These are phyloP conservation scores for Dendrolimus pini DNA, from an alignment of 2,888 invertebrate species.

Conservation along the genomic window DNA sequence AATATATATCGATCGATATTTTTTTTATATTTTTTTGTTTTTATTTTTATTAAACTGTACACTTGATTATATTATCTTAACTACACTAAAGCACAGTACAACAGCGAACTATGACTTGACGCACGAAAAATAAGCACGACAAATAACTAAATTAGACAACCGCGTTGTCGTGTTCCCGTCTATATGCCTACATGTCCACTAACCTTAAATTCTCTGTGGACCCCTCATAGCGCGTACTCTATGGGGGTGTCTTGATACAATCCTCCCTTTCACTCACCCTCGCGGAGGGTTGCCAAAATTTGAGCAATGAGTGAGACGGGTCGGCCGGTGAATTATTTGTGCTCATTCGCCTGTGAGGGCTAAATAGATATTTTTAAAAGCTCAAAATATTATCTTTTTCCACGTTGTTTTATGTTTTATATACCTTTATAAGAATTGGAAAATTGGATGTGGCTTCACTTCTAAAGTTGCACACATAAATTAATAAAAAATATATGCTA, in stretches of 20 bases:
- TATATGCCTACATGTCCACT: slow-evolving; percentile 78
- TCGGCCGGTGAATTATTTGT: not conserved
- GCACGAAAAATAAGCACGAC: slow-evolving; percentile 74
- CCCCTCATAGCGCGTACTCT: slow-evolving; percentile 62
- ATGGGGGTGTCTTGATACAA: slow-evolving; percentile 71
- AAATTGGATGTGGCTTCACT: too few relatives aligned
- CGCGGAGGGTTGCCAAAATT: slow-evolving; percentile 19
- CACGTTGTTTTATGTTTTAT: too few relatives aligned
- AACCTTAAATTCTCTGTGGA: slow-evolving; percentile 72
- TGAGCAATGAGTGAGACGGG: slow-evolving; percentile 3
- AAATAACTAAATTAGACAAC: slow-evolving; percentile 76
- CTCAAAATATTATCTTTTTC: not conserved
- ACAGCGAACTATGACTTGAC: slow-evolving; percentile 71
- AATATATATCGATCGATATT: not conserved
- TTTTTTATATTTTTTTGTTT: not conserved
- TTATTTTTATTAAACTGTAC: slow-evolving; percentile 18
- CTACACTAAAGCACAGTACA: slow-evolving; percentile 48
- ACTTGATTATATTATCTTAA: slow-evolving; percentile 23
- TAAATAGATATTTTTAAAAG: not conserved
- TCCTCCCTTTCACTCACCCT: slow-evolving; percentile 71
- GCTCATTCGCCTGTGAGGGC: slow-evolving; percentile 2
- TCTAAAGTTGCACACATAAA: too few relatives aligned
- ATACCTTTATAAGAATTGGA: too few relatives aligned
- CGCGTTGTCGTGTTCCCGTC: slow-evolving; percentile 75
- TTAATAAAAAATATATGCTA: too few relatives aligned